Conservation (phyloP, 1,140 invertebrate genomes). For the Drosophila prosaltans region DNA sequence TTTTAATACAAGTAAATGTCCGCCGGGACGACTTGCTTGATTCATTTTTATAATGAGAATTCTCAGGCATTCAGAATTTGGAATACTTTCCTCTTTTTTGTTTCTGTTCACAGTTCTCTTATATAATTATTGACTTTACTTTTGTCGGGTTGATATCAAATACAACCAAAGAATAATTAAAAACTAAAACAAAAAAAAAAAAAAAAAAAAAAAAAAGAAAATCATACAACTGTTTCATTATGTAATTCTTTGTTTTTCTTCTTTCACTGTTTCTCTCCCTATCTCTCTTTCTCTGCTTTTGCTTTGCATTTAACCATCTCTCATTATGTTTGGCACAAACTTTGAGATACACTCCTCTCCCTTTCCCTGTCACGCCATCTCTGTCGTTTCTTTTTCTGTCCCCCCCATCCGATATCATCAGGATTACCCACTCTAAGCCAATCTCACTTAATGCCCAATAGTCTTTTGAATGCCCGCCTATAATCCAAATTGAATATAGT, state of each 20-base stretch:
- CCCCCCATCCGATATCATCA: no score
- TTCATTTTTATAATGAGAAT: no score
- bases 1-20: no score
- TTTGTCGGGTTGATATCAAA: neutral
- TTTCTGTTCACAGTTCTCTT: no score
- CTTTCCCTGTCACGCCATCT: conserved; percentile 1
- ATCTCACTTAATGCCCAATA: conserved; percentile 87
- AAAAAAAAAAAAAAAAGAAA: neutral
- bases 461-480: conserved; percentile 94
- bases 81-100: no score
- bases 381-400: no score
- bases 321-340: conserved; percentile 65
- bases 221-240: conserved; percentile 27
- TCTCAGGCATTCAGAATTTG: no score
- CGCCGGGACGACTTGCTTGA: no score
- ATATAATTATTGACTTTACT: neutral
- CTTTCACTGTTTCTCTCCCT: neutral
- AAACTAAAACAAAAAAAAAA: neutral
- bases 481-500: conserved; percentile 99
- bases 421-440: neutral
- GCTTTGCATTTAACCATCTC: neutral
- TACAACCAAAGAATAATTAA: neutral
- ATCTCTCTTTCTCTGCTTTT: neutral
- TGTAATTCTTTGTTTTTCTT: conserved; percentile 5
- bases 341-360: conserved; percentile 56